Conservation (phyloP, 2,888 invertebrate species). For the Chrysotoxum bicinctum region DNA sequence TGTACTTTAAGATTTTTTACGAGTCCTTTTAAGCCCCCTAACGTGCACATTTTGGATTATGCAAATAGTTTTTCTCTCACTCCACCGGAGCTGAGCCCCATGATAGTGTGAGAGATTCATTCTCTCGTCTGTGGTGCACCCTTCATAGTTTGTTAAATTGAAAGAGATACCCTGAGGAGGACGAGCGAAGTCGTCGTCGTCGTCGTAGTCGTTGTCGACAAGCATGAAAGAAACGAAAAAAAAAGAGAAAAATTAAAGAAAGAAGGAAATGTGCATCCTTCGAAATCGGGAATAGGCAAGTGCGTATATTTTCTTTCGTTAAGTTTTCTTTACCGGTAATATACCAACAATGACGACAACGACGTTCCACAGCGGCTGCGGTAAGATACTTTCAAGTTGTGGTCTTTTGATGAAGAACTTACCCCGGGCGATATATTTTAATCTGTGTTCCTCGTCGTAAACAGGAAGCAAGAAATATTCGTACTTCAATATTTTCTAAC, state of each 20-base stretch:
- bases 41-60: constrained; percentile 67
- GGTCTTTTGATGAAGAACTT: constrained; percentile 23
- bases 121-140: constrained; percentile 30
- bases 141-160: constrained; percentile 57
- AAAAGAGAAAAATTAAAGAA: neutral
- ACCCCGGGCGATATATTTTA: constrained; percentile 19
- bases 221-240: neutral
- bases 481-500: constrained; percentile 39
- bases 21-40: constrained; percentile 52
- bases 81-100: neutral
- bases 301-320: constrained; percentile 51
- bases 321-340: constrained; percentile 9
- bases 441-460: constrained; percentile 30
- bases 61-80: constrained; percentile 53
- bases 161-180: constrained; percentile 45
- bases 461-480: constrained; percentile 20
- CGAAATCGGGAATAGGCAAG: constrained; percentile 18
- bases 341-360: neutral
- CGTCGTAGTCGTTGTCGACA: constrained; percentile 19
- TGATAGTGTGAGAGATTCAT: constrained; percentile 10
- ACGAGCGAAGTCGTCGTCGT: constrained; percentile 1
- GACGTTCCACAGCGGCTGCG: neutral
- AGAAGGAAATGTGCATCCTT: constrained; percentile 27
- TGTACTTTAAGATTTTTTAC: constrained; percentile 7
- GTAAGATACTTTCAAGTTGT: constrained; percentile 26